Base-by-base conservation (phyloP, 2,797 vertebrate species). In the Brotula barbata region DNA sequence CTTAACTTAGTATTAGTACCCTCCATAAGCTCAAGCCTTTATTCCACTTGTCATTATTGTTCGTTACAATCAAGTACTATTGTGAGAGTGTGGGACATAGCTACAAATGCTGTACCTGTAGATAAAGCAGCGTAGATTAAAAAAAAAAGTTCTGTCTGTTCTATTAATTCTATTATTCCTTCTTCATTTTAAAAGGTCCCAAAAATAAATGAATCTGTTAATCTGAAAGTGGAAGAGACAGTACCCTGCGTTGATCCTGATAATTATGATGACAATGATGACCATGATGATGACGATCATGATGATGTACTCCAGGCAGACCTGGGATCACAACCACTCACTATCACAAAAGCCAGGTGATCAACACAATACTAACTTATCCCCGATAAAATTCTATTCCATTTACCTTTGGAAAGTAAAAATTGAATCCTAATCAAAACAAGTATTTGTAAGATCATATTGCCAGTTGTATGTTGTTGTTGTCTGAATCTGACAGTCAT, bases 341-440 rank as follows among this genome's bases (percentile, higher is more conserved):
- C 92, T 44, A 42, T 95, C 66, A 90, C 80, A 68, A 94, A 90
- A 92, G 96, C 95, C 72, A 97, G 94, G 97, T 98, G 78, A 76
- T 2, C 2, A 20, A 47, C 7, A 44, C 43, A 22, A 6, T 48
- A 25, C 19, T 49, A 9, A 43, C 28, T 43, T 8, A 12, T 31
- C 20, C 37, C 4, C 3, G 2, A 15, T 39, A 3, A 39, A 4
- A 28, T 28, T 28, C 25, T 28, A 28, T 28, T n/a, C n/a, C n/a
- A n/a, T n/a, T n/a, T n/a, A n/a, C n/a, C n/a, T n/a, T n/a, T n/a
- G n/a, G n/a, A n/a, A n/a, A n/a, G n/a, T n/a, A n/a, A n/a, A n/a
- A n/a, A n/a, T n/a, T n/a, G n/a, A n/a, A n/a, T n/a, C n/a, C n/a
- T n/a, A n/a, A n/a, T n/a, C n/a, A n/a, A 28, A 28, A 28, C 7